Conservation (phyloP, 2,888 invertebrate species). For the Syrphus vitripennis region DNA sequence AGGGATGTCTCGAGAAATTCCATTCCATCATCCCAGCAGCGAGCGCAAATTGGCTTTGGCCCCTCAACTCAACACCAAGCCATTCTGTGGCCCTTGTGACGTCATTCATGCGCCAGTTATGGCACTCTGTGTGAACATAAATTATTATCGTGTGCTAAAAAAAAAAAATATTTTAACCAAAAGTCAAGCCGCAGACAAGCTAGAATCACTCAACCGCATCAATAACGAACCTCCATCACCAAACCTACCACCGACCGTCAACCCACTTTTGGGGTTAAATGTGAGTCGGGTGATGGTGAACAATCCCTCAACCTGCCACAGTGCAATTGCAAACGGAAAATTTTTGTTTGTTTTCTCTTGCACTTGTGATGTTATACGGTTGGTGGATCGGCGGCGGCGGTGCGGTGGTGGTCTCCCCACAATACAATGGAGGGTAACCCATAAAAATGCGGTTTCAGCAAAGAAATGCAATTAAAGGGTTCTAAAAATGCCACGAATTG, state of each 20-base stretch:
- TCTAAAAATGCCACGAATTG: conserved; percentile 68
- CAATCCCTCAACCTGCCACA: not conserved
- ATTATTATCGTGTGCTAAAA: conserved; percentile 33
- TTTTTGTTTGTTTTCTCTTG: conserved; percentile 49
- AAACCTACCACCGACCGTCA: not conserved
- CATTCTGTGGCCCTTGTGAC: conserved; percentile 13
- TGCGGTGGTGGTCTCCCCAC: not conserved
- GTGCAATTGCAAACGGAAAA: conserved; percentile 10
- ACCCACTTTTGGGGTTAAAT: conserved; percentile 27
- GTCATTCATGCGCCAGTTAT: conserved; percentile 35
- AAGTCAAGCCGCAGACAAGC: conserved; percentile 56
- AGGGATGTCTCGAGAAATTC: conserved; percentile 33
- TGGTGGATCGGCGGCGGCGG: not conserved
- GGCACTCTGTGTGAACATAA: conserved; percentile 36
- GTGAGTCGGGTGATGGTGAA: not conserved
- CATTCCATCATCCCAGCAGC: conserved; percentile 14
- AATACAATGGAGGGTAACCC: conserved; percentile 50
- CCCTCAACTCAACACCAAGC: not conserved
- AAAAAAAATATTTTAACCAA: conserved; percentile 54
- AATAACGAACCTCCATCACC: conserved; percentile 11
- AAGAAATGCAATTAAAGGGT: conserved; percentile 70
- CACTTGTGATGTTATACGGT: conserved; percentile 20
- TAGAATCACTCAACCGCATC: conserved; percentile 60
- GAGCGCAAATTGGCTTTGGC: conserved; percentile 59
- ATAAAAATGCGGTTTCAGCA: conserved; percentile 69